Evolutionary conservation across 2,888 invertebrate species (phyloP).

Genomic region (Perizoma flavofasciatum): DNA sequence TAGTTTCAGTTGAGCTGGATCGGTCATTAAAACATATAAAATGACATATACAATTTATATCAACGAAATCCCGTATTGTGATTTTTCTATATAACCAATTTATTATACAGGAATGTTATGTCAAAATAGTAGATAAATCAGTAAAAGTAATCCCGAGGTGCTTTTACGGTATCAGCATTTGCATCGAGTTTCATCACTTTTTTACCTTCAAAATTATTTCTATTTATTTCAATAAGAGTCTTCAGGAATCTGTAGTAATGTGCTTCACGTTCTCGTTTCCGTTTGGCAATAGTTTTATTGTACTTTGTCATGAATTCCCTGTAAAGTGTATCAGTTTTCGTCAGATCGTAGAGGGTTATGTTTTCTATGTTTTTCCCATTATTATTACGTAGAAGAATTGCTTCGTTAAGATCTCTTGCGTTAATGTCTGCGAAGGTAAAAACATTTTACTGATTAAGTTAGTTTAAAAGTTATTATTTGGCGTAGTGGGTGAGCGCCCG

Average conservation of each 20-base stretch:
- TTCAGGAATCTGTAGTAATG: conserved; percentile 62
- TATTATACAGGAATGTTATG: too few species aligned
- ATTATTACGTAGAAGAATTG: conserved; percentile 10
- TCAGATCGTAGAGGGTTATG: conserved; percentile 52
- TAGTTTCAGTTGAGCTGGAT: too few species aligned
- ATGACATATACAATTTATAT: too few species aligned
- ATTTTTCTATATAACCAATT: too few species aligned
- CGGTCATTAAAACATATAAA: too few species aligned
- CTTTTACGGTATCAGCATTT: conserved; percentile 45
- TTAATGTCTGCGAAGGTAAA: conserved; percentile 43
- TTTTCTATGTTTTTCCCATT: conserved; percentile 23
- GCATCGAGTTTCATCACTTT: conserved; percentile 37
- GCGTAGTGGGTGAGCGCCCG: too few species aligned
- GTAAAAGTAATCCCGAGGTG: too few species aligned
- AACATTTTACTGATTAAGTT: too few species aligned
- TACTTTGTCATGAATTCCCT: conserved; percentile 42
- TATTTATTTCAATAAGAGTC: conserved; percentile 57
- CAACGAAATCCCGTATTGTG: too few species aligned
- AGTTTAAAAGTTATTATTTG: too few species aligned
- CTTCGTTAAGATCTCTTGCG: conserved; percentile 29
- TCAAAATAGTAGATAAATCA: too few species aligned
- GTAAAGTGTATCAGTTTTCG: conserved; percentile 50
- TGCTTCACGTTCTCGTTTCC: conserved; percentile 35
- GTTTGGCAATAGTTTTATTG: conserved; percentile 43
- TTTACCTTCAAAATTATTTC: conserved; percentile 45